Percentiles rank a stretch among this genome's conserved stretches.
Conservation (phyloP, 1,140 invertebrate species). For the Acyrthosiphon pisum region DNA sequence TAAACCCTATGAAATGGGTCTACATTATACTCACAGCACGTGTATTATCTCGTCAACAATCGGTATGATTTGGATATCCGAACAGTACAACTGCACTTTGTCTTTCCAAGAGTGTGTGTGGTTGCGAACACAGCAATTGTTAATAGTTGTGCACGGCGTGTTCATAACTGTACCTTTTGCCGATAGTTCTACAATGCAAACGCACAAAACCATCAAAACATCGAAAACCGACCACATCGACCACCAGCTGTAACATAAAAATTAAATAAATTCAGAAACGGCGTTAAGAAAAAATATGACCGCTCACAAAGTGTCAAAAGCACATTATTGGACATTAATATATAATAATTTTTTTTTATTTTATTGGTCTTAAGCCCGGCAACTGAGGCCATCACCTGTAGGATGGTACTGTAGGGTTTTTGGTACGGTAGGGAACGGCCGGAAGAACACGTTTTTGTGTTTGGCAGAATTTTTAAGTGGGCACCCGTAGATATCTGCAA, state of each 20-base stretch:
- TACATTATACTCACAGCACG: conserved; percentile 13
- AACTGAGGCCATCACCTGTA: too few relatives aligned
- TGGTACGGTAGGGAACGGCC: too few relatives aligned
- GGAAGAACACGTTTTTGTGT: too few relatives aligned
- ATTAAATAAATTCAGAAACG: neutral
- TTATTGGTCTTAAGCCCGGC: too few relatives aligned
- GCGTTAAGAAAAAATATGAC: neutral
- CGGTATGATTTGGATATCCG: neutral
- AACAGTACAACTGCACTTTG: neutral
- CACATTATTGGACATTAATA: neutral
- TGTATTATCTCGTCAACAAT: neutral
- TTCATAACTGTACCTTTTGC: neutral
- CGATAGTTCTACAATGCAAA: neutral
- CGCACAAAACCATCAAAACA: neutral
- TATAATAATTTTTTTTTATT: too few relatives aligned
- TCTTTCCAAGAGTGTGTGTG: neutral
- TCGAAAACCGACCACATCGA: conserved; percentile 9
- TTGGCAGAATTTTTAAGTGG: too few relatives aligned
- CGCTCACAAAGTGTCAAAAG: neutral
- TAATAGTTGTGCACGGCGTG: neutral
- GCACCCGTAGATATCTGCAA: too few relatives aligned
- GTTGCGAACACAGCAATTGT: conserved; percentile 21
- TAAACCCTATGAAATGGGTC: neutral
- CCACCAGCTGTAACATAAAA: neutral
- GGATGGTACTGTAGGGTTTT: too few relatives aligned